Percentiles rank a stretch among this genome's conserved stretches.
Evolutionary conservation across 2,113 vertebrate genomes (phyloP).

Genomic region (Gallinago jamesoni): DNA sequence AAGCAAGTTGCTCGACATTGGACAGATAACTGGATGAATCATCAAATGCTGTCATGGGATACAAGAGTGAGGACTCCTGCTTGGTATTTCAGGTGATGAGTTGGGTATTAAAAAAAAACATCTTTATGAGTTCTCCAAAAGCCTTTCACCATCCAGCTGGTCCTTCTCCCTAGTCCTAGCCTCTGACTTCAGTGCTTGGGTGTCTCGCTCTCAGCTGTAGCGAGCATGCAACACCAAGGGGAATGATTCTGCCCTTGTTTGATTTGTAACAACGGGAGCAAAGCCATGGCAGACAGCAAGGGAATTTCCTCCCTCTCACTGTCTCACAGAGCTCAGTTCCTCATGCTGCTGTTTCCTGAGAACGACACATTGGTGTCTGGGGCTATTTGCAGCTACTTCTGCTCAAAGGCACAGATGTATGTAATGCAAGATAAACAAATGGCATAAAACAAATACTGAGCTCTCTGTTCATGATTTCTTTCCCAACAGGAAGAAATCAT

Average conservation of each 20-base stretch:
- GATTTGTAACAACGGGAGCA: not conserved
- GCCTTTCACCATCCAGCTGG: not conserved
- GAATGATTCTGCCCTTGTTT: not conserved
- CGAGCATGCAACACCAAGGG: rapidly evolving
- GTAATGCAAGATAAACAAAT: not conserved
- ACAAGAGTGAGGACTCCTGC: not conserved
- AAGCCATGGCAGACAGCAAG: not conserved
- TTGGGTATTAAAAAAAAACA: not conserved
- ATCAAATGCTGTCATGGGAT: not conserved
- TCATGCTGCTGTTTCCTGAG: not conserved
- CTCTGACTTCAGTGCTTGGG: not conserved
- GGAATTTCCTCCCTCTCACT: not conserved
- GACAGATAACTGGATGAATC: not conserved
- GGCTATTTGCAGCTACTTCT: constrained; percentile 40
- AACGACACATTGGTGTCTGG: not conserved
- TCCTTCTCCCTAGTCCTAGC: not conserved
- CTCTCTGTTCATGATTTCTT: not conserved
- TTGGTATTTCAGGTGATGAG: not conserved
- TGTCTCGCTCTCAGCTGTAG: not conserved
- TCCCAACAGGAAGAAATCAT: not conserved
- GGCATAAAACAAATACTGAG: not conserved
- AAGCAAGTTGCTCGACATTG: not conserved
- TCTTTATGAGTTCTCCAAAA: not conserved
- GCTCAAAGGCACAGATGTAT: not conserved
- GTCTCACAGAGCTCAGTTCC: constrained; percentile 6